Conservation (phyloP, 2,888 invertebrate genomes). For the Strigamia crassipes region DNA sequence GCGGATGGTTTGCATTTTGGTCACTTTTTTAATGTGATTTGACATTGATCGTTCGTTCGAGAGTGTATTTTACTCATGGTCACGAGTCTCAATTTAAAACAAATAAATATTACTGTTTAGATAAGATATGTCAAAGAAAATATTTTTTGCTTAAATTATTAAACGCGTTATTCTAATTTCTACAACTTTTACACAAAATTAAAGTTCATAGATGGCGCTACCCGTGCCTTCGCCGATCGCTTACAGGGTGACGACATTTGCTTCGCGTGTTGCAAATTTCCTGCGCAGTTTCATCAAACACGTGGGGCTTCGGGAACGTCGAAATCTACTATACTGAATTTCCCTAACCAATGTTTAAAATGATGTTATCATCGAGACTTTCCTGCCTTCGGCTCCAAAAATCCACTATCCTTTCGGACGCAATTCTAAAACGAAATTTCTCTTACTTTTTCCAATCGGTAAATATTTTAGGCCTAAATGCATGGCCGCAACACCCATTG, state of each 20-base stretch:
- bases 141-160: neutral
- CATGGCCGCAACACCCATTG: neutral
- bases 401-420: neutral
- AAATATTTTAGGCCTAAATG: neutral
- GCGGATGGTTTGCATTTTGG: neutral
- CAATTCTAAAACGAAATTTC: neutral
- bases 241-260: neutral
- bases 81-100: neutral
- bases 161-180: neutral
- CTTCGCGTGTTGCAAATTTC: neutral
- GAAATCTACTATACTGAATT: neutral
- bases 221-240: neutral
- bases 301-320: neutral
- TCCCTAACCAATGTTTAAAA: neutral
- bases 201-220: neutral
- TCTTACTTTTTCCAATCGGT: neutral
- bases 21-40: neutral
- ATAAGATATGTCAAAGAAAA: neutral
- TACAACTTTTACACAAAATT: neutral
- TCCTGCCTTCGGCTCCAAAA: neutral
- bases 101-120: neutral
- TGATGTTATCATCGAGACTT: neutral
- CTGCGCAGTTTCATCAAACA: slow-evolving; percentile 1
- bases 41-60: neutral
- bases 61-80: slow-evolving; percentile 12